Evolutionary conservation across 2,888 invertebrate genomes (phyloP).

Genomic region (Miltochrista miniata): DNA sequence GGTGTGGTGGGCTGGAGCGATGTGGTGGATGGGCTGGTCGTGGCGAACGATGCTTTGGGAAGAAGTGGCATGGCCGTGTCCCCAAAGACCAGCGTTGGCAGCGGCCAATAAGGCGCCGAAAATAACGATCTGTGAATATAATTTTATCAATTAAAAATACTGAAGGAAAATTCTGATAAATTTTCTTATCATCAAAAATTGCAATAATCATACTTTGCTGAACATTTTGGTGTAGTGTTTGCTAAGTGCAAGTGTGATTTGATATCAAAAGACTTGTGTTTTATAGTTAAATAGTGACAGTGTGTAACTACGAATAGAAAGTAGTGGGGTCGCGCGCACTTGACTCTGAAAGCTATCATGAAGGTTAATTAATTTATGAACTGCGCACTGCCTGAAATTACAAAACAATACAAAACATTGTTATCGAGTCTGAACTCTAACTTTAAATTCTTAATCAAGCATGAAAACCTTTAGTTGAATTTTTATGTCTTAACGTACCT

Average conservation of each 20-base stretch:
- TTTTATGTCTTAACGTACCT: too few relatives aligned
- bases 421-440: neutral
- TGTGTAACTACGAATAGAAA: slow-evolving; percentile 6
- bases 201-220: slow-evolving; percentile 42
- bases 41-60: slow-evolving; percentile 67
- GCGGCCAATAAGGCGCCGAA: slow-evolving; percentile 67
- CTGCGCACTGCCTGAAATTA: neutral
- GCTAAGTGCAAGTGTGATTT: slow-evolving; percentile 38
- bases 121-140: slow-evolving; percentile 61
- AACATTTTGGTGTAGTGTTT: slow-evolving; percentile 43
- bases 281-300: slow-evolving; percentile 39
- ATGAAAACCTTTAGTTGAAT: too few relatives aligned
- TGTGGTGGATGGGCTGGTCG: slow-evolving; percentile 48
- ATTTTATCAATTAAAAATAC: neutral
- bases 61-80: slow-evolving; percentile 50
- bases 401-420: neutral
- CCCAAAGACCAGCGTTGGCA: slow-evolving; percentile 70
- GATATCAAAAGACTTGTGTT: slow-evolving; percentile 33
- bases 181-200: too few relatives aligned
- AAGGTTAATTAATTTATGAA: neutral
- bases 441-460: too few relatives aligned
- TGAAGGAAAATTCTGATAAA: neutral
- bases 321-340: slow-evolving; percentile 38
- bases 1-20: slow-evolving; percentile 37
- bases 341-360: slow-evolving; percentile 27